These are phyloP conservation scores for Pocota personata DNA, from an alignment of 2,888 invertebrate species.

Conservation along the genomic window DNA sequence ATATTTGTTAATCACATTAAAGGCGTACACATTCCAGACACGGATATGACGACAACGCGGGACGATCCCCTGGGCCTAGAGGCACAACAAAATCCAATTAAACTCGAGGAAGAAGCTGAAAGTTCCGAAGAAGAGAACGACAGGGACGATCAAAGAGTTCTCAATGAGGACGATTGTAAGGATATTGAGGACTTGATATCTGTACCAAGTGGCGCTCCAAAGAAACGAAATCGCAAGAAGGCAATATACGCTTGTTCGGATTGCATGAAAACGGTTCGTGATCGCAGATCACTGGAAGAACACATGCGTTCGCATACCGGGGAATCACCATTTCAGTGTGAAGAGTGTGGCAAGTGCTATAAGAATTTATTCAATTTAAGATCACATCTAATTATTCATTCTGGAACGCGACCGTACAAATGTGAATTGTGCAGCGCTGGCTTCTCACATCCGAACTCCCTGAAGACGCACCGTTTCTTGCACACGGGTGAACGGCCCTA, in stretches of 20 bases:
- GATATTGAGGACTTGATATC: not conserved
- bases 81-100: not conserved
- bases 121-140: constrained; percentile 3
- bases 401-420: constrained; percentile 60
- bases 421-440: constrained; percentile 59
- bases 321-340: constrained; percentile 61
- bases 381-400: constrained; percentile 52
- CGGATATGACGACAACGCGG: not conserved
- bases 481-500: constrained; percentile 69
- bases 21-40: constrained; percentile 37
- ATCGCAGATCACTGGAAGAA: constrained; percentile 50
- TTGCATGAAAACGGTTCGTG: constrained; percentile 43
- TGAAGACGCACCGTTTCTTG: constrained; percentile 57
- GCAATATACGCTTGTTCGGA: constrained; percentile 36
- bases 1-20: constrained; percentile 58
- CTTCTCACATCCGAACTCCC: constrained; percentile 56
- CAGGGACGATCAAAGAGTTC: not conserved
- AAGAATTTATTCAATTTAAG: constrained; percentile 58
- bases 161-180: not conserved
- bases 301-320: constrained; percentile 56
- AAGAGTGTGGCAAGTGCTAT: constrained; percentile 64
- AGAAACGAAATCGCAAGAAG: constrained; percentile 47
- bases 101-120: not conserved
- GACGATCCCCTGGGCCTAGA: not conserved
- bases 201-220: not conserved